These are phyloP conservation scores for Phalanger gymnotis DNA, from an alignment of 2,797 vertebrate species.

Conservation along the genomic window DNA sequence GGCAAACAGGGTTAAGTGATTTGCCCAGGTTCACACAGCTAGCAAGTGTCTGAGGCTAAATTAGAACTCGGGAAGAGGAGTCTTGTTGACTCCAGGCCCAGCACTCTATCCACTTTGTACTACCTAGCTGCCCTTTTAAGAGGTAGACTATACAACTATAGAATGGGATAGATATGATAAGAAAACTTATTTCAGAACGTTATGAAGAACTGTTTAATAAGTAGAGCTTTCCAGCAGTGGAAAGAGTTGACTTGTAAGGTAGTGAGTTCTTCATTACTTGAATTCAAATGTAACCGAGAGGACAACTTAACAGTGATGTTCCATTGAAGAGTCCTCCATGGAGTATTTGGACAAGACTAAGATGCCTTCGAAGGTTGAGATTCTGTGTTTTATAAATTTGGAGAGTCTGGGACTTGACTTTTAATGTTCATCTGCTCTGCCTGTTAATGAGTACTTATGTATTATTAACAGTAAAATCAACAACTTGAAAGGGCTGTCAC, in stretches of 20 bases:
- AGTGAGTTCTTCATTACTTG: not conserved
- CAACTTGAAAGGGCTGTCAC: slow-evolving; percentile 1
- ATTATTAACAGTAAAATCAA: not conserved
- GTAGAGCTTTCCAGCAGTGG: not conserved
- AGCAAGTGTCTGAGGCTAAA: not conserved
- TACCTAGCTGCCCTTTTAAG: not conserved
- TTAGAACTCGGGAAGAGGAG: not conserved
- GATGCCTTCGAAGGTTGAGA: too few species aligned
- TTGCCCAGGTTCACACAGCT: not conserved
- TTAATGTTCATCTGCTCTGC: not conserved
- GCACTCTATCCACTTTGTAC: not conserved
- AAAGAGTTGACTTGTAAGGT: not conserved
- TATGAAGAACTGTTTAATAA: not conserved
- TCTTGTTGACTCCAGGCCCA: not conserved
- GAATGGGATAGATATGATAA: not conserved
- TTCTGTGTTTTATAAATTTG: too few species aligned
- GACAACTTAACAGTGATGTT: not conserved
- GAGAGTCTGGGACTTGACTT: not conserved
- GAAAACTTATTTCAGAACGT: not conserved
- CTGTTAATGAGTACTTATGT: not conserved
- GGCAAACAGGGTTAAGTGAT: not conserved
- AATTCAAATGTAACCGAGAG: not conserved
- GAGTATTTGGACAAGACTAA: too few species aligned
- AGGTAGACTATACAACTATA: not conserved
- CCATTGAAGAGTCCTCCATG: too few species aligned